These are phyloP conservation scores for human DNA, from an alignment of 2,113 vertebrate genomes.

Conservation along the genomic window GRCh38 chrX:114697501-114698000, in stretches of 20 bases:
- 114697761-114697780: not conserved
- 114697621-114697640: not conserved
- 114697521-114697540: not conserved
- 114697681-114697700: not conserved
- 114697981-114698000: not conserved
- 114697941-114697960: not conserved
- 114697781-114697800: not conserved
- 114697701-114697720: not conserved
- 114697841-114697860: not conserved
- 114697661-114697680: not conserved
- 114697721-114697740: not conserved
- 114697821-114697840: not conserved
- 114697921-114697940: not conserved
- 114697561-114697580: slow-evolving; percentile 27
- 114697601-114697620: not conserved
- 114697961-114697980: not conserved
- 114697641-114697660: not conserved
- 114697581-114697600: not conserved
- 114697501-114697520: not conserved
- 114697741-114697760: not conserved
- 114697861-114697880: not conserved
- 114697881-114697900: not conserved
- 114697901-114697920: not conserved
- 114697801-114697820: not conserved
- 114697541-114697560: not conserved